Evolutionary conservation across 2,888 invertebrate genomes (phyloP).

Genomic region (Cremastobaeus sp.): DNA sequence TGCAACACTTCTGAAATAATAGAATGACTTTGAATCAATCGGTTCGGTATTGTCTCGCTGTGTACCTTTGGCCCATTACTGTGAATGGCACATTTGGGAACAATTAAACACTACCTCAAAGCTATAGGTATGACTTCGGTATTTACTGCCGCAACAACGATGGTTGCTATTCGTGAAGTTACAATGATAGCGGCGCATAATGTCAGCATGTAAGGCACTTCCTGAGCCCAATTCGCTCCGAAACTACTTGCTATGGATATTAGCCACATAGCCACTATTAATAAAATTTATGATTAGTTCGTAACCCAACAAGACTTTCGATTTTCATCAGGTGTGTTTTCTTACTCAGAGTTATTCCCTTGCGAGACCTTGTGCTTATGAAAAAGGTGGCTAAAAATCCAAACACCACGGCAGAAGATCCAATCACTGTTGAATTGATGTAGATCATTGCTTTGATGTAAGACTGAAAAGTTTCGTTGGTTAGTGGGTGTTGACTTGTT

Average conservation of each 20-base stretch:
- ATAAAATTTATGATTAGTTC: slow-evolving; percentile 56
- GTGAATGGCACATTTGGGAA: slow-evolving; percentile 26
- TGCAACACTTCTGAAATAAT: slow-evolving; percentile 68
- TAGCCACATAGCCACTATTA: slow-evolving; percentile 67
- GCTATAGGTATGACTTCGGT: slow-evolving; percentile 71
- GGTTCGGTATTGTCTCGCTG: slow-evolving; percentile 13
- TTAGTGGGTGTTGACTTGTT: no score
- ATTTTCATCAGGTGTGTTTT: no score
- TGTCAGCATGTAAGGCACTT: slow-evolving; percentile 72
- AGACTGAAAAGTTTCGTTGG: slow-evolving; percentile 71
- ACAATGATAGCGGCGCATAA: slow-evolving; percentile 71
- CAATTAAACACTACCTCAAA: slow-evolving; percentile 70
- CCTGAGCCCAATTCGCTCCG: slow-evolving; percentile 73
- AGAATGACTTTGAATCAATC: slow-evolving; percentile 3
- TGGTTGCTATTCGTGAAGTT: slow-evolving; percentile 71
- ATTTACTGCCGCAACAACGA: slow-evolving; percentile 71
- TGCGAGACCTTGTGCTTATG: slow-evolving; percentile 64
- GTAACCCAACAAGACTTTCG: no score
- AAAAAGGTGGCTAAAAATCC: slow-evolving; percentile 67
- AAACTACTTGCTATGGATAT: slow-evolving; percentile 71
- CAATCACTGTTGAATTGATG: slow-evolving; percentile 74
- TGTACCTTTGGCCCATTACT: slow-evolving; percentile 14
- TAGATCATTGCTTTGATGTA: slow-evolving; percentile 68
- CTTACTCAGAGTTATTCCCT: slow-evolving; percentile 69
- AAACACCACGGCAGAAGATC: slow-evolving; percentile 69